Conservation (phyloP, 1,140 invertebrate genomes). For the Periplaneta americana region DNA sequence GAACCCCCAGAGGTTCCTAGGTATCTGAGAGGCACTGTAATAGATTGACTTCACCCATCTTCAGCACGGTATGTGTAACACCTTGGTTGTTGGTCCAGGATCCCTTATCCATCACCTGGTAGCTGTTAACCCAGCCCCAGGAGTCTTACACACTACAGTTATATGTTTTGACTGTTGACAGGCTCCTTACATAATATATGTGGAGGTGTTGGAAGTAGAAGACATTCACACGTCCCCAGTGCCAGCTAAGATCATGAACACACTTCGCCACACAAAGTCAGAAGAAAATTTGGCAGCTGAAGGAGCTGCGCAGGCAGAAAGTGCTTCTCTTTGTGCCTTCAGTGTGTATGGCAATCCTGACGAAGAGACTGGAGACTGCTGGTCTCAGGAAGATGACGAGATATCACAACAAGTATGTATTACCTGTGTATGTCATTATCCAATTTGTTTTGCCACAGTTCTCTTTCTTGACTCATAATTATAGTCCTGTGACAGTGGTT, state of each 20-base stretch:
- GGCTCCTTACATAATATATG: slow-evolving; percentile 97
- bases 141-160: background rate
- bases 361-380: slow-evolving; percentile 65
- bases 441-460: no score
- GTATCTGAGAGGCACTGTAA: no score
- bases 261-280: slow-evolving; percentile 83
- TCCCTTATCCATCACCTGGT: no score
- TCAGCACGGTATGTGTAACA: no score
- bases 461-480: no score
- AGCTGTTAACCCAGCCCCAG: no score
- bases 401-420: slow-evolving; percentile 65
- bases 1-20: no score
- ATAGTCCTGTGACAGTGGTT: no score
- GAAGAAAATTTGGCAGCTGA: slow-evolving; percentile 75
- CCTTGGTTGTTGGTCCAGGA: no score
- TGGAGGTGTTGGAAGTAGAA: slow-evolving; percentile 84
- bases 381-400: slow-evolving; percentile 96
- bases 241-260: slow-evolving; percentile 71
- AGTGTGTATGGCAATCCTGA: slow-evolving; percentile 31
- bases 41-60: no score
- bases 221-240: slow-evolving; percentile 77
- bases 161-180: slow-evolving; percentile 38
- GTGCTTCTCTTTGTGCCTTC: slow-evolving; percentile 19
- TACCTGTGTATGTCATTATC: no score
- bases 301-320: slow-evolving; percentile 14